Evolutionary conservation across 2,888 invertebrate genomes (phyloP).

Genomic region (Cyrtodaria siliqua): DNA sequence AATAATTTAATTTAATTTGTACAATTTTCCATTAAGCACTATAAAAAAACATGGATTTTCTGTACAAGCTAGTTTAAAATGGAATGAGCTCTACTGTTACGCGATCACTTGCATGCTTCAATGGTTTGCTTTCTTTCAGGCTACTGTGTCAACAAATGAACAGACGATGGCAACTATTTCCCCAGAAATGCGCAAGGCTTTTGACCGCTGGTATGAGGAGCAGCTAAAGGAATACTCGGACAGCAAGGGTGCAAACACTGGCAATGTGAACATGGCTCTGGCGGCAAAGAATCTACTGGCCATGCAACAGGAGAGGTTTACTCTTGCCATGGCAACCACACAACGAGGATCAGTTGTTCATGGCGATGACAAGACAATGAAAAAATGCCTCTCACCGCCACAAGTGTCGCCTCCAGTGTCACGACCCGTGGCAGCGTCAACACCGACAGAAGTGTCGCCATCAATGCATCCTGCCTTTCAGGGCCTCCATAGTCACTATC

Average conservation of each 20-base stretch:
- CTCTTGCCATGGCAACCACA: constrained; percentile 13
- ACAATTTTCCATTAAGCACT: too few species aligned
- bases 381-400: constrained; percentile 31
- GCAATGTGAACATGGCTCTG: constrained; percentile 59
- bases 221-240: constrained; percentile 69
- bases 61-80: too few species aligned
- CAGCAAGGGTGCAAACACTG: constrained; percentile 16
- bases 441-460: constrained; percentile 48
- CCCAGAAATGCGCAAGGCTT: constrained; percentile 94
- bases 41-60: too few species aligned
- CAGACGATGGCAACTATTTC: constrained; percentile 89
- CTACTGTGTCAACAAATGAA: constrained; percentile 93
- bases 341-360: not conserved
- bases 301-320: constrained; percentile 49
- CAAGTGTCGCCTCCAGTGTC: constrained; percentile 40
- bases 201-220: constrained; percentile 94
- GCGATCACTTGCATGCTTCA: constrained; percentile 10
- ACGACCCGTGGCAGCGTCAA: constrained; percentile 58
- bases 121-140: constrained; percentile 86
- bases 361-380: constrained; percentile 10
- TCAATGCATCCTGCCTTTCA: constrained; percentile 54
- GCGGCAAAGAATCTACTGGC: constrained; percentile 53
- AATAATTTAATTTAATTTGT: too few species aligned
- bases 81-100: too few species aligned
- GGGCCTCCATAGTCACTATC: constrained; percentile 34